Base-by-base conservation (phyloP, 2,797 vertebrate species). In the Oryzias sinensis region DNA sequence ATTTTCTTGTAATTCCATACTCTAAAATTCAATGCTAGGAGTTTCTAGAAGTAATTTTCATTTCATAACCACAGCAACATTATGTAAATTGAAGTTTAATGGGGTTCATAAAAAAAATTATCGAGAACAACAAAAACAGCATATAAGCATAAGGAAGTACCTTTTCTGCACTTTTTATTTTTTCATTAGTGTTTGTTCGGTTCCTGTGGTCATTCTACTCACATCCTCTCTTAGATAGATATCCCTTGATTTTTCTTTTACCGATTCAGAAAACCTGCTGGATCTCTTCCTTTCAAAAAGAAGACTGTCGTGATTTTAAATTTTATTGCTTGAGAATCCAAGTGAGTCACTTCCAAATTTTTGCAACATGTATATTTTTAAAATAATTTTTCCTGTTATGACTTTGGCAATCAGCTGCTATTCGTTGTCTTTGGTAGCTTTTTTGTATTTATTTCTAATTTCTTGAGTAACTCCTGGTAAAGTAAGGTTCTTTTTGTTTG, bases 151-250 rank as follows among this genome's bases (percentile, higher is more conserved):
- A 22, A 22, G 20, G 20, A 44, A 43, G 45, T 41, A 27, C 53
- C 53, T 55, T 16, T 44, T 43, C 20, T 54, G 53, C 53, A 43
- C 43, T 18, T 54, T 55, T 55, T n/a, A 43, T 3, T 43, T 41
- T 43, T 54, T 42, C 27, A 14, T 54, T 14, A 54, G 41, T 44
- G 42, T 52, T 15, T 52, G 17, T 27, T 44, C 44, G 42, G 53
- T 44, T 44, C 42, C 42, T 17, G 53, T 44, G 42, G 53, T 55
- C 14, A 40, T 37, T 51, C 49, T 37, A 18, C 49, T 55, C 22
- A 25, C 53, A 44, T 55, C 22, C 17, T 44, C 42, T 6, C 42
- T 44, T 8, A 55, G 15, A 55, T 29, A 29, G 15, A 44, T 27
- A 18, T 18, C 18, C 18, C 1, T 29, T 45, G 2, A 43, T 7